Percentiles rank a stretch among this genome's conserved stretches.
Conservation (phyloP, 2,888 invertebrate genomes). For the Tipula helvola region DNA sequence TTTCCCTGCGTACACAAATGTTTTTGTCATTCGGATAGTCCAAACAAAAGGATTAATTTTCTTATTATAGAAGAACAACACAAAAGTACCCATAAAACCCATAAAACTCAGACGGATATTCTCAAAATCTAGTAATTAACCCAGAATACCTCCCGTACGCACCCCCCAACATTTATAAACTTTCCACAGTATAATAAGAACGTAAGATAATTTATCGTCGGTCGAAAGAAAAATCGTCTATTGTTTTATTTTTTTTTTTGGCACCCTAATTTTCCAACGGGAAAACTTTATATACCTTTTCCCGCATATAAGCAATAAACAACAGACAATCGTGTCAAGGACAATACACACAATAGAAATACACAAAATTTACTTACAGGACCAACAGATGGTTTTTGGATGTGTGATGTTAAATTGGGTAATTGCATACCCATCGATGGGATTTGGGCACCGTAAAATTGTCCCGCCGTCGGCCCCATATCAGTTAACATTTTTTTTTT, state of each 20-base stretch:
- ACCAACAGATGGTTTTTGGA: constrained; percentile 37
- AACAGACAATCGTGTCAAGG: neutral
- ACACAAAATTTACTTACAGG: constrained; percentile 28
- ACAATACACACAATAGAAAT: neutral
- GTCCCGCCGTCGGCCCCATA: constrained; percentile 47
- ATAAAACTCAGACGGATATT: neutral
- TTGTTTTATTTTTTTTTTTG: neutral
- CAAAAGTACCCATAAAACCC: neutral
- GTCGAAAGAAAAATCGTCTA: neutral
- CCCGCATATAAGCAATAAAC: neutral
- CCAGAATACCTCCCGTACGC: neutral
- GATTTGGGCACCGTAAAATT: constrained; percentile 46
- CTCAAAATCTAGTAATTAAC: neutral
- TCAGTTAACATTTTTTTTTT: constrained; percentile 40
- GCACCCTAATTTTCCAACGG: neutral
- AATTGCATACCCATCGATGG: constrained; percentile 48
- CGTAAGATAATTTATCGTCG: neutral
- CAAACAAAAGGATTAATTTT: neutral
- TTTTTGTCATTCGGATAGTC: neutral
- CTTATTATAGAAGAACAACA: neutral
- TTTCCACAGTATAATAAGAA: neutral
- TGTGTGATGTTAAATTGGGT: constrained; percentile 33
- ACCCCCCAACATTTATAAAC: neutral
- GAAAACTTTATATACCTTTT: neutral
- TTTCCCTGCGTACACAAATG: neutral